A percentile compares a stretch with the other conserved stretches of the same genome.
Evolutionary conservation across 2,113 vertebrate genomes (phyloP).

Genomic region (Mobula birostris): DNA sequence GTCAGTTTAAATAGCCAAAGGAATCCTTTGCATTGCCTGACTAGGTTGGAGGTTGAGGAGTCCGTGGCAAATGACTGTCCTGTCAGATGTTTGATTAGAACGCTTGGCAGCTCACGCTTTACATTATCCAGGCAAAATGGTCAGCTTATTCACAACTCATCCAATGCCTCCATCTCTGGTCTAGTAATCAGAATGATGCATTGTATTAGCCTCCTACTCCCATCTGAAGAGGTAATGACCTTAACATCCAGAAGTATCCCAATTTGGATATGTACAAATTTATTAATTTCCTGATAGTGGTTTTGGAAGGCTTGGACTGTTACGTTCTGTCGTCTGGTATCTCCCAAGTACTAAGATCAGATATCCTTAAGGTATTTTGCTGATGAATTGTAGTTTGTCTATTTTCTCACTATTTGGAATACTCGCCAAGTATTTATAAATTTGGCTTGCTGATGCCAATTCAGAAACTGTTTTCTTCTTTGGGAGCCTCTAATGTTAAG

Average conservation of each 20-base stretch:
- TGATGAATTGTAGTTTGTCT: not conserved
- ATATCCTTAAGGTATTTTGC: not conserved
- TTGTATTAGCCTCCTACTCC: too few species aligned
- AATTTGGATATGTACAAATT: not conserved
- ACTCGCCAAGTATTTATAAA: not conserved
- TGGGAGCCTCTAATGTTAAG: not conserved
- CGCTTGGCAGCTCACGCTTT: too few species aligned
- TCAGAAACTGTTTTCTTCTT: not conserved
- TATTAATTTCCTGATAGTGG: not conserved
- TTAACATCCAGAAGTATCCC: not conserved
- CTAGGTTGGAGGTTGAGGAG: too few species aligned
- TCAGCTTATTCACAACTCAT: too few species aligned
- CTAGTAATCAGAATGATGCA: not conserved
- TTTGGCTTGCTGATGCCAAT: not conserved
- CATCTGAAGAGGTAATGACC: too few species aligned
- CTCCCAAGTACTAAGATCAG: not conserved
- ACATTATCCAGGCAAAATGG: too few species aligned
- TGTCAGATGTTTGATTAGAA: too few species aligned
- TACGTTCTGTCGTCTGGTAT: not conserved
- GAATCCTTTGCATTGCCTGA: too few species aligned
- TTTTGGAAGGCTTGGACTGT: not conserved
- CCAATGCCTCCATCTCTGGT: not conserved
- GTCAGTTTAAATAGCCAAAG: too few species aligned
- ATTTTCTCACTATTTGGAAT: not conserved
- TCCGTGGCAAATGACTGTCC: too few species aligned